These are phyloP conservation scores for Hemibagrus wyckioides DNA, from an alignment of 2,113 vertebrate species.

Conservation along the genomic window DNA sequence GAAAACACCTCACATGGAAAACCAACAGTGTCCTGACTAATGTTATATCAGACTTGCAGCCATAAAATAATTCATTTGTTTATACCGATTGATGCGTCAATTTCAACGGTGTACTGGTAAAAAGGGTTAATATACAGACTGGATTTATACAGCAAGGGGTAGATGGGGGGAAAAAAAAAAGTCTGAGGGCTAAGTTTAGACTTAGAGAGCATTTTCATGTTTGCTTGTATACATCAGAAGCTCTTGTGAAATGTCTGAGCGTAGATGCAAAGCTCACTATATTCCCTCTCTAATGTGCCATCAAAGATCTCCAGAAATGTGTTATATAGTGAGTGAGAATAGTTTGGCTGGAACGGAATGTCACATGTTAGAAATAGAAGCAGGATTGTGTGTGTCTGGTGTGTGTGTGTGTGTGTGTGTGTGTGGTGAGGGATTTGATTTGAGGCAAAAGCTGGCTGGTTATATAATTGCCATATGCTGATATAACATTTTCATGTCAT, in stretches of 20 bases:
- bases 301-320: constrained; percentile 80
- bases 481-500: background rate
- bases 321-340: constrained; percentile 79
- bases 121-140: background rate
- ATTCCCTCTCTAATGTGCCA: constrained; percentile 65
- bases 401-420: constrained; percentile 8
- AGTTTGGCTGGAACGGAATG: constrained; percentile 75
- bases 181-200: constrained; percentile 68
- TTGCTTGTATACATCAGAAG: constrained; percentile 78
- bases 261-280: constrained; percentile 63
- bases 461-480: background rate
- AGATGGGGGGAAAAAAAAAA: constrained; percentile 23
- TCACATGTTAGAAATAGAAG: constrained; percentile 78
- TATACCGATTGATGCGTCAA: too few species aligned
- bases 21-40: too few species aligned
- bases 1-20: too few species aligned
- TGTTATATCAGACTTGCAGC: too few species aligned
- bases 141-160: background rate
- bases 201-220: constrained; percentile 68
- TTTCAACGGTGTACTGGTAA: background rate
- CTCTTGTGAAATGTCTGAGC: constrained; percentile 76
- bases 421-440: constrained; percentile 43
- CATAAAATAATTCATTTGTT: too few species aligned
- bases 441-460: constrained; percentile 53
- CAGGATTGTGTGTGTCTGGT: constrained; percentile 38